Conservation (phyloP, 2,888 invertebrate species). For the Cantharis rufa region DNA sequence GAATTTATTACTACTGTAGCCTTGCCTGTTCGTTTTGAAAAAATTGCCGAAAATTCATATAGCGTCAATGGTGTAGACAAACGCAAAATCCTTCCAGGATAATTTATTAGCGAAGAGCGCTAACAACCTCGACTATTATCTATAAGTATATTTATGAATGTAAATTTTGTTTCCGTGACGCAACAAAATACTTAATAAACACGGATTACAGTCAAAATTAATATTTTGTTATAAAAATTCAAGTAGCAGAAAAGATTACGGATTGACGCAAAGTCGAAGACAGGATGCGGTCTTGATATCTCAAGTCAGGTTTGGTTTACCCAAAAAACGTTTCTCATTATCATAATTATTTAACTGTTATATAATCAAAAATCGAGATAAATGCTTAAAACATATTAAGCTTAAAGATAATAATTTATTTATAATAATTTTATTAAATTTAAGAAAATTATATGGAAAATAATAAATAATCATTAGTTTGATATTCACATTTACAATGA, state of each 20-base stretch:
- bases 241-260: neutral
- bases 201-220: neutral
- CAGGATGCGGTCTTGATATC: neutral
- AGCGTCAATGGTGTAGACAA: neutral
- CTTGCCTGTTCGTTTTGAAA: neutral
- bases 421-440: neutral
- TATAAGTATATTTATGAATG: neutral
- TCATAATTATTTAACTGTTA: neutral
- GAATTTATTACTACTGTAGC: neutral
- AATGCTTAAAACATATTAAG: neutral
- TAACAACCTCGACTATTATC: neutral
- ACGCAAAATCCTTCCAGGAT: neutral
- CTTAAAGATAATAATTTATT: neutral
- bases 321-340: neutral
- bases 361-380: neutral
- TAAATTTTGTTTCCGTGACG: neutral
- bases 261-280: neutral
- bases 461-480: neutral
- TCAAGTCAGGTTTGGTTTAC: neutral
- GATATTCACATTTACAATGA: neutral
- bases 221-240: neutral
- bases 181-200: neutral
- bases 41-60: neutral
- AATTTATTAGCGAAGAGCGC: neutral
- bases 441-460: neutral